Conservation (phyloP, 1,140 invertebrate species). For the Leptoteleia sp. region DNA sequence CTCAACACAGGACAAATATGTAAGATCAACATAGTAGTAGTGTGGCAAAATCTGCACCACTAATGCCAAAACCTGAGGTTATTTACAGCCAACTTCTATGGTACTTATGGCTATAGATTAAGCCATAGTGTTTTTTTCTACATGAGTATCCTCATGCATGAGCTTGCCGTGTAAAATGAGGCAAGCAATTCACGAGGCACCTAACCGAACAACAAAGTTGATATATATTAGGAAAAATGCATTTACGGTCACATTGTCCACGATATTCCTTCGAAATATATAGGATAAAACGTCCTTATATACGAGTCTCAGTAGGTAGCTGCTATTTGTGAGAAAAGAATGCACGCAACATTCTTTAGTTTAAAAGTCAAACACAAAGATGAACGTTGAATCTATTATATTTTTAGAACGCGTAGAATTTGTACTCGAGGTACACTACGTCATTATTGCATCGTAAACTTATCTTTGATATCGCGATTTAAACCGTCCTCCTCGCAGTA, state of each 20-base stretch:
- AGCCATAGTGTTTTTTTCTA: no score
- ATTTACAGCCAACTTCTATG: no score
- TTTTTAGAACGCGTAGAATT: conserved; percentile 9
- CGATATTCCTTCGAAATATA: conserved; percentile 20
- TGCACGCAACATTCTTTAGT: conserved; percentile 40
- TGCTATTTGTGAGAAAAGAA: conserved; percentile 46
- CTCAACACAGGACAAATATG: no score
- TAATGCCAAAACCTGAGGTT: no score
- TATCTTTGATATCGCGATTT: background rate
- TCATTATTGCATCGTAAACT: conserved; percentile 13
- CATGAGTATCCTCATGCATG: no score
- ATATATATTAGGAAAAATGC: conserved; percentile 38
- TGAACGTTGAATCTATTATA: conserved; percentile 28
- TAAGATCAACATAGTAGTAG: no score
- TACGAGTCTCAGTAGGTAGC: conserved; percentile 27
- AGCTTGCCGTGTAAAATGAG: no score
- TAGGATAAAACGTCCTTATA: conserved; percentile 39
- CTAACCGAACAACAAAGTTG: no score
- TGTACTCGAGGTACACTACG: background rate
- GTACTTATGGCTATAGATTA: no score
- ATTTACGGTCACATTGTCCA: conserved; percentile 34
- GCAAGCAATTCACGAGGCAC: background rate
- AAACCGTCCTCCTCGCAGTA: background rate
- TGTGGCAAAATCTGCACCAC: no score
- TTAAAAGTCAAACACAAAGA: conserved; percentile 30